Evolutionary conservation across 2,113 vertebrate genomes (phyloP), one percentile per base, ranked within the genome.

Genomic region (Cyanoderma ruficeps): DNA sequence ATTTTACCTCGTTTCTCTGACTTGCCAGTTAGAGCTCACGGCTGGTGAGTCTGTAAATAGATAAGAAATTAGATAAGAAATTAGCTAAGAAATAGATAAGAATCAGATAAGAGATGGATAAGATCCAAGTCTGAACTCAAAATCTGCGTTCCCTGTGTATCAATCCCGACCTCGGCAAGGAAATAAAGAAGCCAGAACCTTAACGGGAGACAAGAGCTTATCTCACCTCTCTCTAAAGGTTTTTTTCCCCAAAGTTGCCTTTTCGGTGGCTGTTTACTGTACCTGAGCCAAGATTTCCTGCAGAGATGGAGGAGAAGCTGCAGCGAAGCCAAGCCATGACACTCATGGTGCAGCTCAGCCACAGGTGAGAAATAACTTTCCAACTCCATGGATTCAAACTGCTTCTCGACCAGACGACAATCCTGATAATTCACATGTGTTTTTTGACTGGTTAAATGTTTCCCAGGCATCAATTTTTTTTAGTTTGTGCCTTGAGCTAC

Each of bases 221-320:
- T 44, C 10, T 13, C 50, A 9, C 35, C 18, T 60, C 20, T 15
- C 41, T 25, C 2, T 3, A 1, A 15, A 39, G 57, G 17, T 1
- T 25, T 30, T 30, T 59, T 2, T 14, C n/a, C n/a, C 14, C 5
- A 18, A n/a, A 13, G 6, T 15, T 13, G 23, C 13, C 27, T 35
- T 64, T 64, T 19, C 55, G 12, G 22, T 8, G 61, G 23, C 12
- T 2, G 0, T 41, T 56, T 10, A 5, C 19, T 1, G 0, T 1
- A 7, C 46, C 24, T 14, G 19, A 52, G 21, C 35, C 75, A 8
- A 17, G 18, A 41, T 18, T 12, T 21, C 53, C 41, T n/a, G 33
- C 10, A 22, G 24, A 41, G 3, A 6, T 17, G 3, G 3, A 41
- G 67, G 42, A 23, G 39, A 57, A 42, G 44, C 25, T 57, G 47